Base-by-base conservation (phyloP, 2,113 vertebrate genomes). In the Ailurus styani region DNA sequence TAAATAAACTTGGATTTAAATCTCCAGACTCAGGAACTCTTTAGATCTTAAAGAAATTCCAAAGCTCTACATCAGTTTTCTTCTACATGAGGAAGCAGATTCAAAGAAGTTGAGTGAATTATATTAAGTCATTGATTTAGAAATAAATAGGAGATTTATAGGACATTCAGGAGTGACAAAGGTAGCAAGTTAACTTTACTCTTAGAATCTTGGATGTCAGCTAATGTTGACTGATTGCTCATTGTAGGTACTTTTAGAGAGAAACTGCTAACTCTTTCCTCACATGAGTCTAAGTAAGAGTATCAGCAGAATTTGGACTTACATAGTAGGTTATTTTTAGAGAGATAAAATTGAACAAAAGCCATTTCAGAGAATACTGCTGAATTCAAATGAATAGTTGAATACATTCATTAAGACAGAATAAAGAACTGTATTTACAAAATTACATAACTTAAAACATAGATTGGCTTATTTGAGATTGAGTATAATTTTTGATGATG, bases 401-500 rank as follows among this genome's bases (percentile, higher is more conserved):
- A 87, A 91, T 45, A 23, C 3, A 29, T 72, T 95, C 27, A 83
- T 83, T 90, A 96, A 96, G 29, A 73, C 17, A 79, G 34, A 79
- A 47, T 78, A 60, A 90, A 10, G 34, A 85, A 94, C 13, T 54
- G 3, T 86, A 27, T 96, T 93, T 93, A 60, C 2, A 87, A 87
- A 96, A 70, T 81, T n/a, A 4, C 9, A 3, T 95, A 54, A 55
- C 7, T 88, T 29, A 90, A 96, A 81, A 73, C n/a, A 66, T 40
- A n/a, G 23, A 47, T 91, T 79, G 50, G 11, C 18, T 87, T 84
- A 29, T 93, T 82, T 96, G 70, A 87, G 21, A 45, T 87, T 75
- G 34, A 93, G 10, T 83, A 40, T 95, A 81, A 96, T 95, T 82
- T 82, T 93, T 96, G 64, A 81, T 81, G 45, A 93, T 93, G 55